phyloP scores from a whole-genome alignment of 2,797 vertebrate species.

The Enteromius anoplus region DNA sequence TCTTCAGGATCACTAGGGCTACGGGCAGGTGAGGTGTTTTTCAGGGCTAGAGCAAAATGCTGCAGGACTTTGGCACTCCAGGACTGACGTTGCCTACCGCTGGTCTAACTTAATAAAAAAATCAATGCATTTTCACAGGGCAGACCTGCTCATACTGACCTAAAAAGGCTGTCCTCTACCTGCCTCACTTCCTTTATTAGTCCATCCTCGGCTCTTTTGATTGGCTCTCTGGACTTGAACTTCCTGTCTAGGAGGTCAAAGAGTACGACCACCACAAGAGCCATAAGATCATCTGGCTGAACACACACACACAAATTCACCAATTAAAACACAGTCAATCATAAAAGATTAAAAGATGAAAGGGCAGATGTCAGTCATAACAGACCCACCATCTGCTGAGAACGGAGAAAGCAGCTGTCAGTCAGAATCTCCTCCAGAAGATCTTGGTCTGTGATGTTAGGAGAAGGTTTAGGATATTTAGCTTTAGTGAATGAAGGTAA shows the following conservation, averaged over 20 bases:
- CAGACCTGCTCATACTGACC: slow-evolving; percentile 69
- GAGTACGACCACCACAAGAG: slow-evolving; percentile 92
- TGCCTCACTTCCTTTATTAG: slow-evolving; percentile 81
- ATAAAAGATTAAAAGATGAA: not conserved
- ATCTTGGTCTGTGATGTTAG: slow-evolving; percentile 81
- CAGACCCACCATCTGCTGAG: slow-evolving; percentile 84
- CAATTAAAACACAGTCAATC: slow-evolving; percentile 22
- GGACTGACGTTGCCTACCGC: no score
- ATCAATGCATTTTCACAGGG: not conserved
- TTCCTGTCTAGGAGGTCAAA: slow-evolving; percentile 89
- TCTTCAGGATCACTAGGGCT: no score
- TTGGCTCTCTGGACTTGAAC: slow-evolving; percentile 75
- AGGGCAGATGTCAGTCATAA: not conserved
- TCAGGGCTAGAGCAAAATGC: no score
- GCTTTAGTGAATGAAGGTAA: not conserved
- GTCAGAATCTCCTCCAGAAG: slow-evolving; percentile 86
- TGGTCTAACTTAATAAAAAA: not conserved
- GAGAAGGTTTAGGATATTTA: not conserved
- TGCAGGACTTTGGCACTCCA: no score
- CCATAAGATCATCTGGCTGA: slow-evolving; percentile 84
- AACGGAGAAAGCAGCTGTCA: slow-evolving; percentile 83
- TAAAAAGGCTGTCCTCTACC: slow-evolving; percentile 80
- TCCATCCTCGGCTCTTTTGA: slow-evolving; percentile 64
- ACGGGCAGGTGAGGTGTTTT: no score
- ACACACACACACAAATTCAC: slow-evolving; percentile 46